Percentiles rank a stretch among this genome's conserved stretches.
Evolutionary conservation across 2,113 vertebrate species (phyloP).

Genomic region (Thunnus maccoyii): DNA sequence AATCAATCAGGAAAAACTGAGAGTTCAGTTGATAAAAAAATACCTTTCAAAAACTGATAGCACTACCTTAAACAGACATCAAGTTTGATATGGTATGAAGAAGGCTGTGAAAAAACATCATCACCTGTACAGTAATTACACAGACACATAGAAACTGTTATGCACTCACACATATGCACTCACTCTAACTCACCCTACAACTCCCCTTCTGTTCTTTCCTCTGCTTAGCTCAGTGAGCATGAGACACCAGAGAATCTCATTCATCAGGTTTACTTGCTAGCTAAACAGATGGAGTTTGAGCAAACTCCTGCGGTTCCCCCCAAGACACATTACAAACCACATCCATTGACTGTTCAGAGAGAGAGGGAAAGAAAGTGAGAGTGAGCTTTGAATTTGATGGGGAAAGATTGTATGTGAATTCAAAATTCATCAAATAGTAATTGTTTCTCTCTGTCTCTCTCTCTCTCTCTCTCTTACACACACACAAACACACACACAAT

Average conservation of each 20-base stretch:
- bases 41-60: background rate
- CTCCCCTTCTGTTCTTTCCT: conserved; percentile 61
- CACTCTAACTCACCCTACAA: conserved; percentile 22
- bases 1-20: background rate
- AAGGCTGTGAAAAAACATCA: background rate
- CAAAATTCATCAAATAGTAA: conserved; percentile 30
- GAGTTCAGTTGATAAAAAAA: background rate
- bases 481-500: background rate
- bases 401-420: conserved; percentile 39
- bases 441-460: background rate
- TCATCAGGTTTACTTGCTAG: conserved; percentile 76
- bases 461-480: too few relatives aligned
- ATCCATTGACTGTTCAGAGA: conserved; percentile 56
- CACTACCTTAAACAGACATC: background rate
- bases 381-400: conserved; percentile 24
- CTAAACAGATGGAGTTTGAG: conserved; percentile 80
- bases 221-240: conserved; percentile 63
- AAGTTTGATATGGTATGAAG: background rate
- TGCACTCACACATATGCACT: conserved; percentile 33
- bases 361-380: background rate
- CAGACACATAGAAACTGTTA: conserved; percentile 25
- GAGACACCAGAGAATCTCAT: conserved; percentile 70
- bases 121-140: conserved; percentile 18
- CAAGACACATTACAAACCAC: conserved; percentile 70
- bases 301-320: conserved; percentile 72